Evolutionary conservation across 2,113 vertebrate species (phyloP).

Genomic region (Pomatostomus ruficeps): DNA sequence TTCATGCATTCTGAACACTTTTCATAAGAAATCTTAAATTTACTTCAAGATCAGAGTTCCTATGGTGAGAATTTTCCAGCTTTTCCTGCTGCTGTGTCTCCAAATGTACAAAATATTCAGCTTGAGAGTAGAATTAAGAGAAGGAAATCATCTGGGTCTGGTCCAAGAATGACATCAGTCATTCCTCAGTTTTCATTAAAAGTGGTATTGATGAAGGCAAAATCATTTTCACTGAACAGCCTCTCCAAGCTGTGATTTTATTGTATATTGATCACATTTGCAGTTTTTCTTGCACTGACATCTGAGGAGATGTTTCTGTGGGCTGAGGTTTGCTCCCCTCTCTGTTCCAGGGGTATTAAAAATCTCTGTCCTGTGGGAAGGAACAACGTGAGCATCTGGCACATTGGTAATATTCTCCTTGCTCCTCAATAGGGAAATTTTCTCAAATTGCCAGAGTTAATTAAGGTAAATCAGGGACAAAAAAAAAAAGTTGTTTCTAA

Average conservation of each 20-base stretch:
- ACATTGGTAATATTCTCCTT: not conserved
- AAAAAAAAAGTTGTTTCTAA: not conserved
- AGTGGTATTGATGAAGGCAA: not conserved
- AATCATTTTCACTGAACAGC: not conserved
- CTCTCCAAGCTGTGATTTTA: not conserved
- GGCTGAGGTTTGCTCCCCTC: not conserved
- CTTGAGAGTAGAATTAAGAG: not conserved
- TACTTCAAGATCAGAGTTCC: not conserved
- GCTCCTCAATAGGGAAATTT: not conserved
- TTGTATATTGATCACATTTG: accelerated
- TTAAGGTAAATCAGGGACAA: not conserved
- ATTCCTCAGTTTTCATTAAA: not conserved
- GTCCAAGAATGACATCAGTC: not conserved
- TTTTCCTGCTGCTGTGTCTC: not conserved
- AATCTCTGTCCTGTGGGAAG: not conserved
- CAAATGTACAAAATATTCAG: not conserved
- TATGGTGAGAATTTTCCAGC: not conserved
- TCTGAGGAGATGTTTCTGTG: not conserved
- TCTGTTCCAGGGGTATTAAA: not conserved
- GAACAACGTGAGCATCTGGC: not conserved
- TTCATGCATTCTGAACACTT: not conserved
- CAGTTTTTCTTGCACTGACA: not conserved
- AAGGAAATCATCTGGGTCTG: not conserved
- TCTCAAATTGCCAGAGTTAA: not conserved
- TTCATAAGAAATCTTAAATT: not conserved